Conservation (phyloP, 2,113 vertebrate species). For the Misgurnus mizolepis region DNA sequence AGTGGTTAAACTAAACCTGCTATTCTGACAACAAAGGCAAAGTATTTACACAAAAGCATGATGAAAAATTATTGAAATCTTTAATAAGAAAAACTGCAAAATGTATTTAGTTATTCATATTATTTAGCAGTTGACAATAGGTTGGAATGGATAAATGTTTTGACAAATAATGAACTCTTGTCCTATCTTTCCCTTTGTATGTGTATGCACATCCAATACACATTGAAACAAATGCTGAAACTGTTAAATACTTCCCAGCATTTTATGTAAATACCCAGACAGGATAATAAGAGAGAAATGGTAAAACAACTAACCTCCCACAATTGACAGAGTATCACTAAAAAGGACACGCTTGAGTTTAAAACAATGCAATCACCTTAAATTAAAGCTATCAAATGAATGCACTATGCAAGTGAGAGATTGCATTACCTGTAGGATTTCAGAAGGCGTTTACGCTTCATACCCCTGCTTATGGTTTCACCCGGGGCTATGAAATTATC, state of each 20-base stretch:
- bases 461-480: conserved; percentile 67
- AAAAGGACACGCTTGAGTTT: not conserved
- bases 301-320: not conserved
- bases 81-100: too few relatives aligned
- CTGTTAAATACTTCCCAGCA: too few relatives aligned
- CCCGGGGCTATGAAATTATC: conserved; percentile 61
- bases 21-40: not conserved
- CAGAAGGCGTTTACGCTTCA: conserved; percentile 76
- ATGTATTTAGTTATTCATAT: too few relatives aligned
- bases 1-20: not conserved
- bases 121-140: not conserved
- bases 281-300: too few relatives aligned
- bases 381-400: not conserved
- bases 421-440: conserved; percentile 84
- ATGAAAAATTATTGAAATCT: not conserved
- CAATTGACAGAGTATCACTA: not conserved
- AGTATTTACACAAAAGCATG: not conserved
- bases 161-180: too few relatives aligned
- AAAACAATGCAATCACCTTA: not conserved
- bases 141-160: too few relatives aligned
- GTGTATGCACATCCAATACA: too few relatives aligned
- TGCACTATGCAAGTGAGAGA: not conserved
- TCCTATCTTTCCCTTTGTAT: too few relatives aligned
- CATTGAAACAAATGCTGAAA: too few relatives aligned
- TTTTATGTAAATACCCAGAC: too few relatives aligned